Conservation (phyloP, 1,140 invertebrate genomes). For the Stegodyphus dumicola region DNA sequence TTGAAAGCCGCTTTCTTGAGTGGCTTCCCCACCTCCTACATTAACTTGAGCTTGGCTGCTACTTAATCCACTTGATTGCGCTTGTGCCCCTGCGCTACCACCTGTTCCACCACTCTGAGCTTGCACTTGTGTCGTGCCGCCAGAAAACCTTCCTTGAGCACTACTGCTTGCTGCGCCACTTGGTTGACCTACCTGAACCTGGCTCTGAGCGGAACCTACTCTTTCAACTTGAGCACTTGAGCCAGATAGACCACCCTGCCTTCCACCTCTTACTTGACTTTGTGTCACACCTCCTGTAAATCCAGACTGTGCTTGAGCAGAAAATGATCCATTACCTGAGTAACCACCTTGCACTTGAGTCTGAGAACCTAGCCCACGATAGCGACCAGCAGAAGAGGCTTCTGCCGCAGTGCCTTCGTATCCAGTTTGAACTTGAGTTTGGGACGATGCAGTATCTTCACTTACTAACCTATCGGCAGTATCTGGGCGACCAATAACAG, state of each 20-base stretch:
- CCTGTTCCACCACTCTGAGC: slow-evolving; percentile 34
- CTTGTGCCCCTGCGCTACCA: slow-evolving; percentile 49
- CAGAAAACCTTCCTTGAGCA: slow-evolving; percentile 55
- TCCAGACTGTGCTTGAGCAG: slow-evolving; percentile 57
- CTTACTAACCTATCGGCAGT: neutral
- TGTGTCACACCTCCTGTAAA: slow-evolving; percentile 51
- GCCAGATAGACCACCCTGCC: slow-evolving; percentile 35
- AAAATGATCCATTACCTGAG: slow-evolving; percentile 57
- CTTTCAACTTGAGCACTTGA: slow-evolving; percentile 49
- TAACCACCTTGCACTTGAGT: slow-evolving; percentile 57
- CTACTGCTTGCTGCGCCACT: slow-evolving; percentile 47
- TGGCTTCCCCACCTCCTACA: slow-evolving; percentile 17
- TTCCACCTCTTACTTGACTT: slow-evolving; percentile 54
- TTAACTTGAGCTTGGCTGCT: slow-evolving; percentile 48
- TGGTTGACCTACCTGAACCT: slow-evolving; percentile 54
- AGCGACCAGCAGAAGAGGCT: slow-evolving; percentile 47
- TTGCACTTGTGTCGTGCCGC: slow-evolving; percentile 25
- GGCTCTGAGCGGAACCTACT: slow-evolving; percentile 51
- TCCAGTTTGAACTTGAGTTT: slow-evolving; percentile 54
- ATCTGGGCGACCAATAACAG: neutral
- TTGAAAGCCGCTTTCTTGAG: slow-evolving; percentile 18
- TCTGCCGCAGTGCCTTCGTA: slow-evolving; percentile 50
- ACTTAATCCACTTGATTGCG: slow-evolving; percentile 48
- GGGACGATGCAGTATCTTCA: slow-evolving; percentile 42
- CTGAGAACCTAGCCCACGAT: slow-evolving; percentile 33